Percentiles rank a stretch among this genome's conserved stretches.
These are phyloP conservation scores for Spilosoma lubricipeda DNA, from an alignment of 2,888 invertebrate genomes.

Conservation along the genomic window DNA sequence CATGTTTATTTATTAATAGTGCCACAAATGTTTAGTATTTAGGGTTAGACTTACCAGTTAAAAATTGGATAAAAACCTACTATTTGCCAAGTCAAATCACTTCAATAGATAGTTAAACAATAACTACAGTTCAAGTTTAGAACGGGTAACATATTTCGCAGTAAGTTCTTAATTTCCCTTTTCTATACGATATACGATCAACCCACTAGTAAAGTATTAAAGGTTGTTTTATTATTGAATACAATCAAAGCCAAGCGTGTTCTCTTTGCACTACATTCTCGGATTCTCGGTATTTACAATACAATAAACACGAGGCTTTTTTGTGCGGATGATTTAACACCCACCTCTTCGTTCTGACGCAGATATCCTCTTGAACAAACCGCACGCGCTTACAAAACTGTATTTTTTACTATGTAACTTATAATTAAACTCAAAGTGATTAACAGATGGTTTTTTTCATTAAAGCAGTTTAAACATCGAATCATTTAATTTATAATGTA, in stretches of 20 bases:
- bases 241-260: conserved; percentile 25
- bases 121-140: conserved; percentile 1
- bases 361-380: background rate
- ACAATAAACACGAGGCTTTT: conserved; percentile 56
- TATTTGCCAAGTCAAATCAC: background rate
- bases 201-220: conserved; percentile 2
- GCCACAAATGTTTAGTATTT: background rate
- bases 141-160: background rate
- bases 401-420: background rate
- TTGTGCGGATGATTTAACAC: conserved; percentile 61
- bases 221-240: conserved; percentile 27
- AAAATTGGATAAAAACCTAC: background rate
- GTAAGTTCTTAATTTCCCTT: background rate
- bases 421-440: background rate
- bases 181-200: background rate
- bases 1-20: background rate
- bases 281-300: conserved; percentile 60
- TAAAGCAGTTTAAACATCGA: background rate
- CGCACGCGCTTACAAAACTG: conserved; percentile 8
- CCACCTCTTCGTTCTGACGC: conserved; percentile 27
- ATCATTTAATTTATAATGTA: background rate
- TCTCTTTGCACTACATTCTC: conserved; percentile 25
- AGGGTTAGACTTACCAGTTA: background rate
- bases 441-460: background rate
- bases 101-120: background rate